Base-by-base conservation (phyloP, 2,888 invertebrate species). In the Meteorus colon region DNA sequence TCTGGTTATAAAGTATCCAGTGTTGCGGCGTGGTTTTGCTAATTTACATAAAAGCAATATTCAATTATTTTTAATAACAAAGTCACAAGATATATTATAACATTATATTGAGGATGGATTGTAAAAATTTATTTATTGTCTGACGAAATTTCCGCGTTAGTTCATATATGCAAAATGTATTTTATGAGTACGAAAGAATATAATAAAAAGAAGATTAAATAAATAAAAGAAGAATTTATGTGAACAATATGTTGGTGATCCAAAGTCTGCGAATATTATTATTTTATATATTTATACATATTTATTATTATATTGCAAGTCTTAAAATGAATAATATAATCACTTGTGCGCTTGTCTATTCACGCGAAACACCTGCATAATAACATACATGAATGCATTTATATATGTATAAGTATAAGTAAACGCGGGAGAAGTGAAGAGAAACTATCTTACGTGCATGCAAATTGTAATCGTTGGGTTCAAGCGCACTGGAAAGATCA, bases 381-480 rank as follows among this genome's bases (percentile, higher is more conserved):
- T 66, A 66, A 66, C 27, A 66, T 45, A 24, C 24, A 41, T 65
- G 12, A 48, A 48, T n/a, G 48, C 48, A 31, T 19, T 16, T 34
- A 65, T 37, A 31, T 37, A 19, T 34, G 14, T 65, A 19, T 65
- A 37, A 27, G 34, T 16, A 4, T 63, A 63, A 31, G 24, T 62
- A 62, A 8, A 29, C 37, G 45, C 48, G 63, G n/a, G 45, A n/a
- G 37, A 24, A 31, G 51, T 48, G 66, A 71, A 75, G 65, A 66
- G 66, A 45, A 75, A 71, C 65, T 75, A 51, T 59, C 55, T 27
- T 70, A 63, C 65, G 74, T 71, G 66, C 69, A 88, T 87, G 86
- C 83, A 85, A 88, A 87, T 87, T 79, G 81, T 85, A 86, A 88
- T 88, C 83, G 87, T 86, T 83, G 86, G 83, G 87, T 88, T 87